These are phyloP conservation scores for Biston betularia DNA, from an alignment of 2,888 invertebrate genomes.

Conservation along the genomic window DNA sequence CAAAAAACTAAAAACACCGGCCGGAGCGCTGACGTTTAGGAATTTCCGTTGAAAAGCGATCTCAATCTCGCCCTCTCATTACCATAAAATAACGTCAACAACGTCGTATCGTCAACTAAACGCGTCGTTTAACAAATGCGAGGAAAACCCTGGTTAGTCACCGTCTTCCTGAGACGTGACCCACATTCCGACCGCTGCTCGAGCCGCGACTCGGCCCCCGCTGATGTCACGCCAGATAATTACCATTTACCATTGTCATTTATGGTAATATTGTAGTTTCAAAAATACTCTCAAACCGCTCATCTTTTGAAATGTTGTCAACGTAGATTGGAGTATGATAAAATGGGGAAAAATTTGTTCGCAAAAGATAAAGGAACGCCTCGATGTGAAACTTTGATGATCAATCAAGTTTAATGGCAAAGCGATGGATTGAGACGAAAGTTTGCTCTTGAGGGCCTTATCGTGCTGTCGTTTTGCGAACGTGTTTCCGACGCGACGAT, in stretches of 20 bases:
- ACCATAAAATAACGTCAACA: constrained; percentile 29
- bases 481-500: background rate
- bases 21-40: background rate
- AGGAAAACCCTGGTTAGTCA: constrained; percentile 63
- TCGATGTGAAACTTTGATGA: constrained; percentile 8
- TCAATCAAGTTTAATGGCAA: constrained; percentile 14
- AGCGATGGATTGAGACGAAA: constrained; percentile 7
- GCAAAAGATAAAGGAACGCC: constrained; percentile 2
- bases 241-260: constrained; percentile 14
- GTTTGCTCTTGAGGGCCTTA: background rate
- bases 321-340: background rate
- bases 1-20: constrained; percentile 2
- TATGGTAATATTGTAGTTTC: constrained; percentile 18
- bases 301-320: background rate
- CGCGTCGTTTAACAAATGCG: constrained; percentile 26
- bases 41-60: constrained; percentile 11
- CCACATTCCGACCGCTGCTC: constrained; percentile 46
- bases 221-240: constrained; percentile 14
- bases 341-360: constrained; percentile 2
- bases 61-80: constrained; percentile 13
- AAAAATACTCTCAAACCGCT: constrained; percentile 7
- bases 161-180: constrained; percentile 63
- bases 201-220: constrained; percentile 4
- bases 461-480: constrained; percentile 4
- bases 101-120: constrained; percentile 23